Evolutionary conservation across 2,113 vertebrate species (phyloP).

Genomic region (Hypocryptadius cinnamomeus): DNA sequence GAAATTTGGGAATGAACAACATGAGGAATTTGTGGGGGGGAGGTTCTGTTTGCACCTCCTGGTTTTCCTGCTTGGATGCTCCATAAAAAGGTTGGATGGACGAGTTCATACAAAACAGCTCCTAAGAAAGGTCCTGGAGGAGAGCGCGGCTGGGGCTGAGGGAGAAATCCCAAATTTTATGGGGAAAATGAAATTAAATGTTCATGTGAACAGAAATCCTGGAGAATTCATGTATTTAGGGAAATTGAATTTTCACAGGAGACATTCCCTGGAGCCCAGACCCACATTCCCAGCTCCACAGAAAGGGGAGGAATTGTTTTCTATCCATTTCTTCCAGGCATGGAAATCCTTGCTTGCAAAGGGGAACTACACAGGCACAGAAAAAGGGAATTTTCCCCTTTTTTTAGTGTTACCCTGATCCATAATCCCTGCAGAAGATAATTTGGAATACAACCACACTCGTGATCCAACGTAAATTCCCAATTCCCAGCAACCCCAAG

Average conservation of each 20-base stretch:
- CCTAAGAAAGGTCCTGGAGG: not conserved
- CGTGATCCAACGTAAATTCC: not conserved
- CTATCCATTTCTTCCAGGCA: not conserved
- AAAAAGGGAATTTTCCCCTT: not conserved
- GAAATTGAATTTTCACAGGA: not conserved
- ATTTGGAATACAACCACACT: too few relatives aligned
- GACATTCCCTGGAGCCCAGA: not conserved
- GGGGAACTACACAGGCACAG: accelerated
- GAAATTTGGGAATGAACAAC: not conserved
- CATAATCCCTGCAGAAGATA: too few relatives aligned
- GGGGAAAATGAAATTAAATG: not conserved
- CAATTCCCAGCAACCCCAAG: not conserved
- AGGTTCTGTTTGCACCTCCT: not conserved
- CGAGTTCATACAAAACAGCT: not conserved
- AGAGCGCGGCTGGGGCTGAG: accelerated
- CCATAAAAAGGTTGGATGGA: not conserved
- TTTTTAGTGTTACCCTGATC: not conserved
- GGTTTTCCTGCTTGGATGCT: not conserved
- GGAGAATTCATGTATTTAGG: not conserved
- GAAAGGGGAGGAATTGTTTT: not conserved
- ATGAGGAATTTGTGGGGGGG: not conserved
- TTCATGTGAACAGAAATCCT: not conserved
- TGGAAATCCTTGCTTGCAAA: not conserved
- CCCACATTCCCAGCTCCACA: too few relatives aligned
- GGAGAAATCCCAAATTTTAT: too few relatives aligned